A percentile compares a stretch with the other conserved stretches of the same genome.
These are phyloP conservation scores for Cephus pygmeus DNA, from an alignment of 2,888 invertebrate genomes.

Conservation along the genomic window DNA sequence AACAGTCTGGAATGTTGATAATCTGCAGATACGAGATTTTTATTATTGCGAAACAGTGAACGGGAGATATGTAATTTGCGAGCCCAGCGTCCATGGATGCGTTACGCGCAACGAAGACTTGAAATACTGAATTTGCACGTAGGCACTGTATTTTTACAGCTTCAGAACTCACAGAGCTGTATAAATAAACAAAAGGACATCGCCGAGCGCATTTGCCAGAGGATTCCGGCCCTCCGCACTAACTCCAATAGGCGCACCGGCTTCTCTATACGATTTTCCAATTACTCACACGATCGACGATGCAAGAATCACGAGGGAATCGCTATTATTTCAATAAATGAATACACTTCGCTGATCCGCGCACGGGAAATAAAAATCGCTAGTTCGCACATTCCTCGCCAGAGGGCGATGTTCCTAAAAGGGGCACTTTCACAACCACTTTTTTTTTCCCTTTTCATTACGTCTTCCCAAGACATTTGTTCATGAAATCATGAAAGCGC, in stretches of 20 bases:
- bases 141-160: constrained; percentile 40
- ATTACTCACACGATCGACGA: constrained; percentile 54
- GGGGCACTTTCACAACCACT: constrained; percentile 18
- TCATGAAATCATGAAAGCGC: neutral
- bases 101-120: neutral
- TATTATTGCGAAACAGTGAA: constrained; percentile 23
- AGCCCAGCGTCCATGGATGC: neutral
- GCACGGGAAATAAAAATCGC: constrained; percentile 59
- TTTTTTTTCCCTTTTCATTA: constrained; percentile 7
- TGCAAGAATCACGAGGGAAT: constrained; percentile 43
- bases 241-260: neutral
- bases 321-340: constrained; percentile 61
- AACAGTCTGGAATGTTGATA: constrained; percentile 62
- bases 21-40: constrained; percentile 45
- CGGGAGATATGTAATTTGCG: neutral
- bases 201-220: constrained; percentile 6
- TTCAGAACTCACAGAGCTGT: constrained; percentile 38
- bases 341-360: constrained; percentile 59
- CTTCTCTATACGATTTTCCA: neutral
- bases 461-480: neutral
- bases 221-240: neutral
- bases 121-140: constrained; percentile 23
- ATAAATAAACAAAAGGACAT: constrained; percentile 57
- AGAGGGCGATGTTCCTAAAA: constrained; percentile 38
- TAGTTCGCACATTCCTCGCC: constrained; percentile 59